These are phyloP conservation scores for Tridacna crocea DNA, from an alignment of 2,888 invertebrate species.

Conservation along the genomic window DNA sequence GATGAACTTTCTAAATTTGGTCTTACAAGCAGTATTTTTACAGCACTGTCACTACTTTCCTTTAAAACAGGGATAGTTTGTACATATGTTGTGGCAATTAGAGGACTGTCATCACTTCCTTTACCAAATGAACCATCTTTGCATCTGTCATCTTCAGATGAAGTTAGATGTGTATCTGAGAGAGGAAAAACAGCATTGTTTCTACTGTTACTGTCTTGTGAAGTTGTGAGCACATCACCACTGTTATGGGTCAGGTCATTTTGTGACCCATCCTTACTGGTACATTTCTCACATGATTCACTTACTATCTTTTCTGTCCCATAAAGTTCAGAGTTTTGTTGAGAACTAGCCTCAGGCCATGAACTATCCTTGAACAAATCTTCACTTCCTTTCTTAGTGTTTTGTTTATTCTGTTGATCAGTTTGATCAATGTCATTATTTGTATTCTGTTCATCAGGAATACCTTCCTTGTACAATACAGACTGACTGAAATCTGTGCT, in stretches of 20 bases:
- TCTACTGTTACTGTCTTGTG: too few species aligned
- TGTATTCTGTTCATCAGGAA: background rate
- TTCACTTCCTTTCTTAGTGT: background rate
- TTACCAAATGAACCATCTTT: too few species aligned
- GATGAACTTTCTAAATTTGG: too few species aligned
- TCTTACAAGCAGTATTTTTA: too few species aligned
- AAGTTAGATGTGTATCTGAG: too few species aligned
- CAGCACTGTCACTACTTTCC: too few species aligned
- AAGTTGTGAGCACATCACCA: background rate
- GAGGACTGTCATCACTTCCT: too few species aligned
- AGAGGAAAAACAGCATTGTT: too few species aligned
- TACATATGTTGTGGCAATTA: too few species aligned
- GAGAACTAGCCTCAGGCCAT: background rate
- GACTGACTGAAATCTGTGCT: slow-evolving; percentile 11
- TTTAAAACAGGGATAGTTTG: too few species aligned
- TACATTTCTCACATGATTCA: background rate
- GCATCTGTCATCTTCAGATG: too few species aligned
- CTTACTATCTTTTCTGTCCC: background rate
- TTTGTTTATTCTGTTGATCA: background rate
- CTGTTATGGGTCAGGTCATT: background rate
- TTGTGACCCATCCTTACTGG: background rate
- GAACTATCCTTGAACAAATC: slow-evolving; percentile 10
- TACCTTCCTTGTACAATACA: background rate
- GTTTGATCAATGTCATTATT: background rate
- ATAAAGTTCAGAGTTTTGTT: background rate